Base-by-base conservation (phyloP, 2,113 vertebrate genomes). In the Tychaedon coryphoeus region DNA sequence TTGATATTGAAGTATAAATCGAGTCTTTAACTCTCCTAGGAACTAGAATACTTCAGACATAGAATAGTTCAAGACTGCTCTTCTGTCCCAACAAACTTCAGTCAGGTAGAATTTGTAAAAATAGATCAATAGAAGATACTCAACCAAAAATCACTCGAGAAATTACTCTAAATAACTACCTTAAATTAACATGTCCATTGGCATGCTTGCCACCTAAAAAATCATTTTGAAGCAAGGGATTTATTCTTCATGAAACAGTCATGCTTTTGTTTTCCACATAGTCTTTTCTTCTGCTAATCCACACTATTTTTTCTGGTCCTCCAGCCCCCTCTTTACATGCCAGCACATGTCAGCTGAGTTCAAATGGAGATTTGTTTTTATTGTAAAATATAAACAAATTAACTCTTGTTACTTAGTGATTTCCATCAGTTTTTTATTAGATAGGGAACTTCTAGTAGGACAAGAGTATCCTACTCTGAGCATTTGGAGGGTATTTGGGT, bases 61-160 rank as follows among this genome's bases (percentile, higher is more conserved):
- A 36, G 85, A 73, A 79, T 70, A 90, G 69, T 50, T 57, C 70
- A 94, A 50, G 77, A 65, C 66, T 74, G 88, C 8, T 12, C 74
- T 95, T 92, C 36, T 29, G 14, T n/a, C 64, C 71, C 23, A 94
- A 51, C 81, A 95, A 92, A 96, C 61, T 79, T 93, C 64, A 79
- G 34, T 57, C 36, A 53, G 29, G 25, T 31, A 96, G 36, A 84
- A 91, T 84, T 71, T 23, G 7, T 84, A 83, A 89, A 95, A 97
- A 95, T 61, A 74, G 31, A 95, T 76, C 40, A 58, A 70, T 22
- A 23, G 65, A 93, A 92, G 48, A 79, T 14, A 77, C 10, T 81
- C 92, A 97, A 74, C 8, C 20, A 84, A 90, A 94, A 61, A 91
- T 58, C 62, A 67, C 62, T 28, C 45, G 4, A 78, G 54, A 85